A percentile compares a stretch with the other conserved stretches of the same genome.
Conservation (phyloP, 2,797 vertebrate species). For the Emys orbicularis region DNA sequence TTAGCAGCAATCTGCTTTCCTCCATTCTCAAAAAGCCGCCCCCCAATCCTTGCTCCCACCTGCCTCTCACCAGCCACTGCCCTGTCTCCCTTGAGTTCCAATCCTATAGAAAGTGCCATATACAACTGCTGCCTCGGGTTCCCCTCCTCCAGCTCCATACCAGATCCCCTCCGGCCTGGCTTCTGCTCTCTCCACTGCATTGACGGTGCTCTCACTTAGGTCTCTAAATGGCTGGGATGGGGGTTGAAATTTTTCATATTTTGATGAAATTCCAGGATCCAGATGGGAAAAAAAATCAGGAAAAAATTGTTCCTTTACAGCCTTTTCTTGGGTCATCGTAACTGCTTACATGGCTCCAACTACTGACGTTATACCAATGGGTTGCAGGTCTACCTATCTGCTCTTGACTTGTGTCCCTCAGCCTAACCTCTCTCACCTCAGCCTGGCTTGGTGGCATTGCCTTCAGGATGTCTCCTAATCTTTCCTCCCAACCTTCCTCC, state of each 20-base stretch:
- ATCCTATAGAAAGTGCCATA: no score
- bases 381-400: constrained; percentile 59
- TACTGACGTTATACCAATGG: constrained; percentile 32
- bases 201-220: not conserved
- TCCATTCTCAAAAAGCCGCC: no score
- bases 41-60: no score
- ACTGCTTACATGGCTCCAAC: constrained; percentile 35
- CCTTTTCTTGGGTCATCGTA: not conserved
- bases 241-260: not conserved
- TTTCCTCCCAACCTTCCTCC: not conserved
- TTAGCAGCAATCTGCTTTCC: no score
- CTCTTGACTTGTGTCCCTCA: constrained; percentile 48
- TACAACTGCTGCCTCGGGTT: no score
- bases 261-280: constrained; percentile 1
- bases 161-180: not conserved
- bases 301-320: constrained; percentile 27
- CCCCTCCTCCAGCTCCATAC: not conserved
- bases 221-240: constrained; percentile 22
- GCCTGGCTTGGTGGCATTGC: constrained; percentile 60
- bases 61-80: no score
- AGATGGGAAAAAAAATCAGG: not conserved
- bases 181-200: not conserved
- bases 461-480: constrained; percentile 29
- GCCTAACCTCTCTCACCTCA: not conserved
- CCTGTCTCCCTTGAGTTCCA: no score